phyloP scores from a whole-genome alignment of 2,888 invertebrate genomes.

The Heteromyza rotundicornis region DNA sequence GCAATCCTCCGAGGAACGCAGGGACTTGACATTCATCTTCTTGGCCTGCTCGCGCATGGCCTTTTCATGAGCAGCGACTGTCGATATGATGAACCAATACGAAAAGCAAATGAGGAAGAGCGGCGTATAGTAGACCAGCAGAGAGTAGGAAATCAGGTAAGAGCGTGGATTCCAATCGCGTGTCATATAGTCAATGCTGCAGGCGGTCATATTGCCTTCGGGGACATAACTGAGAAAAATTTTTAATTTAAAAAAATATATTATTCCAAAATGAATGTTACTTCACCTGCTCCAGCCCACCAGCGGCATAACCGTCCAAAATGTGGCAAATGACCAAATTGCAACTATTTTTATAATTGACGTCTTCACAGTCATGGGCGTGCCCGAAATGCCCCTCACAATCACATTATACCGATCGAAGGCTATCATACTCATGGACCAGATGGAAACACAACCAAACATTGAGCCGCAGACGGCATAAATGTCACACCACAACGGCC shows the following conservation, averaged over 20 bases:
- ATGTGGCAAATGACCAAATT: slow-evolving; percentile 65
- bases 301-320: slow-evolving; percentile 67
- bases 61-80: slow-evolving; percentile 67
- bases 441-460: slow-evolving; percentile 86
- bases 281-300: slow-evolving; percentile 66
- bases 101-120: slow-evolving; percentile 66
- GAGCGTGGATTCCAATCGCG: slow-evolving; percentile 63
- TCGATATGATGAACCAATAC: slow-evolving; percentile 68
- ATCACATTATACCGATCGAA: slow-evolving; percentile 91
- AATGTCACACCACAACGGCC: slow-evolving; percentile 67
- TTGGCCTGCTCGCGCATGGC: slow-evolving; percentile 69
- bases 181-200: slow-evolving; percentile 65
- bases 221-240: slow-evolving; percentile 64
- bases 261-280: neutral
- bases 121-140: slow-evolving; percentile 63
- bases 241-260: neutral
- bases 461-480: slow-evolving; percentile 72
- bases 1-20: slow-evolving; percentile 64
- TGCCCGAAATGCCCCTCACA: slow-evolving; percentile 75
- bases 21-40: slow-evolving; percentile 70
- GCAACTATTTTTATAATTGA: slow-evolving; percentile 64
- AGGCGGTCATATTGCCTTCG: slow-evolving; percentile 70
- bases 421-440: slow-evolving; percentile 90
- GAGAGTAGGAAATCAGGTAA: slow-evolving; percentile 64
- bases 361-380: slow-evolving; percentile 65